Evolutionary conservation across 2,797 vertebrate genomes (phyloP), one percentile per base, ranked within the genome.

Genomic region (Scomberomorus guttatus): DNA sequence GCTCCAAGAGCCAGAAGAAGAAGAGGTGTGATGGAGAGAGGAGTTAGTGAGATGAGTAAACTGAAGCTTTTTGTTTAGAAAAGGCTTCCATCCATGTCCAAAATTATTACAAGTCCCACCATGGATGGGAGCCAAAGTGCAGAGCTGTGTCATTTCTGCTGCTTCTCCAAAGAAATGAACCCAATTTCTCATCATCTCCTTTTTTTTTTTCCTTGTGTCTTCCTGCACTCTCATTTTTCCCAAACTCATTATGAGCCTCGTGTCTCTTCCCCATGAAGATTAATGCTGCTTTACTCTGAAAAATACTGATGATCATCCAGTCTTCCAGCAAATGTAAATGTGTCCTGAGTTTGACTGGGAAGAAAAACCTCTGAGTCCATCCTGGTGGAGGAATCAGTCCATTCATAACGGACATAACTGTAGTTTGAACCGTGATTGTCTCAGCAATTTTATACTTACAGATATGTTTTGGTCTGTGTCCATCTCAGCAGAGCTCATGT

Each of bases 401-500:
- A n/a, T 74, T 80, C 5, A 48, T 20, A 55, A 29, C 44, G 59
- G n/a, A 25, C 20, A 15, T 62, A 54, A 65, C 39, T 70, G 10
- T 44, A 22, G 1, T 39, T 72, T 9, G 4, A 66, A 29, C 37
- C 7, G 0, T 3, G 24, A n/a, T 29, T 18, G 50, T 64, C 50
- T 86, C 71, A 42, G 56, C 66, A 57, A 59, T 74, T 85, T 74
- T 66, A 11, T 65, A 75, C 52, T 76, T 79, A 76, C 63, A 9
- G 56, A 72, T 50, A 25, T 86, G 17, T 59, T 57, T 24, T 81
- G 37, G 32, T 80, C 13, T 79, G 69, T 79, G 75, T 84, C 81
- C 83, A 94, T 89, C 87, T 92, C 95, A 96, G 92, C 96, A 97
- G 98, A 99, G 93, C 95, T 99, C 89, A 98, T 99, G 97, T 99